Evolutionary conservation across 53 echinoderm and acorn worm species (phyloP).

Genomic region (Holothuria leucospilota): DNA sequence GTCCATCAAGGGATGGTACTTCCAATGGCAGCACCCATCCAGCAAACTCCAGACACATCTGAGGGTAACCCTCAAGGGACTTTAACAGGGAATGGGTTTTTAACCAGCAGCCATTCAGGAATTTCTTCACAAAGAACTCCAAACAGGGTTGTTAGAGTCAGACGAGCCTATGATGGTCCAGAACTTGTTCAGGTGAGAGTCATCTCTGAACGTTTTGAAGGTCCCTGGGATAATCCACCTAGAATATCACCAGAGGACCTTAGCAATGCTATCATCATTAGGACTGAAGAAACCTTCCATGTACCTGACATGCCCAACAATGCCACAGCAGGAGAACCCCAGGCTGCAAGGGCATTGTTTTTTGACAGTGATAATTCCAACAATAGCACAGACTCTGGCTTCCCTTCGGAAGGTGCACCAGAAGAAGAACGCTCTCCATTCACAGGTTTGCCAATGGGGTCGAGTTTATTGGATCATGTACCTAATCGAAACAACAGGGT

Average conservation of each 20-base stretch:
- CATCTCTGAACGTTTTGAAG: constrained; percentile 44
- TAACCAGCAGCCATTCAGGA: constrained; percentile 6
- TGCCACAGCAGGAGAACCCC: neutral
- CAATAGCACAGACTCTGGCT: neutral
- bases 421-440: constrained; percentile 22
- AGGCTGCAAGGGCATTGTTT: constrained; percentile 27
- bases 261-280: constrained; percentile 40
- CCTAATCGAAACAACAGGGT: constrained; percentile 16
- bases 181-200: constrained; percentile 36
- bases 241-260: constrained; percentile 29
- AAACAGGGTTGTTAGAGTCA: constrained; percentile 27
- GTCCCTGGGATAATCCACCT: neutral
- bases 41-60: neutral
- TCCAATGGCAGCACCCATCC: too few species aligned
- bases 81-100: constrained; percentile 19
- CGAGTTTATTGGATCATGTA: constrained; percentile 40
- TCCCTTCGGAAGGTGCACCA: neutral
- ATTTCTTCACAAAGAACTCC: constrained; percentile 15
- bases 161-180: constrained; percentile 28
- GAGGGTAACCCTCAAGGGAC: neutral
- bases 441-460: constrained; percentile 31
- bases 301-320: constrained; percentile 32
- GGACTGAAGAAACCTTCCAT: constrained; percentile 42
- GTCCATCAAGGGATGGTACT: too few species aligned
- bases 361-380: constrained; percentile 30